Evolutionary conservation across 2,888 invertebrate species (phyloP).

Genomic region (Taphrorychus bicolor): DNA sequence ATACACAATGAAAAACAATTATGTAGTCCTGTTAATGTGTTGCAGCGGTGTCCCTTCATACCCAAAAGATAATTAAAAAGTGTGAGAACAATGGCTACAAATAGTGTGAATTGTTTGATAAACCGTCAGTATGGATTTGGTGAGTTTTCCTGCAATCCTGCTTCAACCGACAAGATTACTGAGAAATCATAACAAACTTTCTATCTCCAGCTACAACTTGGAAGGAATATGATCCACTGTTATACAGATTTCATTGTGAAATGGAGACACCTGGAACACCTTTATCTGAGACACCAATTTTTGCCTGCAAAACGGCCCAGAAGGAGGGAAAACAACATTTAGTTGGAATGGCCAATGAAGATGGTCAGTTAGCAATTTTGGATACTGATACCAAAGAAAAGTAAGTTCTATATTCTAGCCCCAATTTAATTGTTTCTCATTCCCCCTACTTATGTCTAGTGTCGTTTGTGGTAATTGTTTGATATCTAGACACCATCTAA

Average conservation of each 20-base stretch:
- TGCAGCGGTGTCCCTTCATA: no score
- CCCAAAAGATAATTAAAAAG: no score
- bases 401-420: conserved; percentile 7
- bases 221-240: conserved; percentile 52
- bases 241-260: conserved; percentile 22
- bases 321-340: conserved; percentile 65
- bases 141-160: conserved; percentile 36
- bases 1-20: no score
- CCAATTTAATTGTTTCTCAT: not conserved
- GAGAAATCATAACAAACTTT: no score
- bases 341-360: conserved; percentile 85
- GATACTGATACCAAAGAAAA: conserved; percentile 51
- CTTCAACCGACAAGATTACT: not conserved
- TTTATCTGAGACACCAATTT: conserved; percentile 71
- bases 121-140: conserved; percentile 43
- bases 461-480: not conserved
- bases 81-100: no score
- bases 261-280: conserved; percentile 16
- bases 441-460: not conserved
- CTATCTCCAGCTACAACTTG: conserved; percentile 47
- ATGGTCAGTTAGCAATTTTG: conserved; percentile 75
- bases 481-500: no score
- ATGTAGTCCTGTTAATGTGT: no score
- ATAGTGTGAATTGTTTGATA: no score
- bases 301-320: conserved; percentile 80